Evolutionary conservation across 2,888 invertebrate species (phyloP), one percentile per base, ranked within the genome.

Genomic region (Leucania comma): DNA sequence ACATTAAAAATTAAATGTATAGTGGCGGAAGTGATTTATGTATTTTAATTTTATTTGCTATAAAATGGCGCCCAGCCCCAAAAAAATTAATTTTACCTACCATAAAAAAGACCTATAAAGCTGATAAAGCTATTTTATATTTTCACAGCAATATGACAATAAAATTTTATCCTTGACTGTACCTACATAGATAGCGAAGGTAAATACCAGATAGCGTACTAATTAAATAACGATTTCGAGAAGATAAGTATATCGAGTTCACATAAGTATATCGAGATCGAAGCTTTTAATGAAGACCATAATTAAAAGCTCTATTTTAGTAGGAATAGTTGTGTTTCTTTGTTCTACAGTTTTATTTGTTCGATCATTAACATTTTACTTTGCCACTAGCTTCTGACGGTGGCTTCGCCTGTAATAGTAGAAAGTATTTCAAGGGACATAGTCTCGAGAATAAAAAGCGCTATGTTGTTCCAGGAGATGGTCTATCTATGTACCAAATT

Each of bases 201-300:
- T 74, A 73, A 67, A 78, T 75, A 67, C 48, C 74, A 73, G 66
- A 64, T 57, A 57, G n/a, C 20, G 42, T 54, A 38, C 50, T 82
- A 73, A 82, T 75, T 79, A 71, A 84, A 73, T 79, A 42, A 71
- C 67, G 59, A 84, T 82, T 70, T 53, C 14, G 20, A 63, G 56
- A 65, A n/a, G 22, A 54, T 53, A 68, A 68, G 12, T 48, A 66
- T 48, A 64, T 64, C 58, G 17, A 53, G 67, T 67, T 69, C 42
- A n/a, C 24, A 54, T 53, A 68, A 68, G 12, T 48, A 66, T 48
- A 64, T 64, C 58, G 17, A 53, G 67, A 69, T 69, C 42, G 8
- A n/a, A 17, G n/a, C 42, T 59, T 59, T 63, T 72, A 56, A 68
- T 68, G 65, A 65, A 65, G 35, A 22, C 35, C 32, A 69, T 60